Evolutionary conservation across 2,888 invertebrate genomes (phyloP).

Genomic region (Vanessa cardui): DNA sequence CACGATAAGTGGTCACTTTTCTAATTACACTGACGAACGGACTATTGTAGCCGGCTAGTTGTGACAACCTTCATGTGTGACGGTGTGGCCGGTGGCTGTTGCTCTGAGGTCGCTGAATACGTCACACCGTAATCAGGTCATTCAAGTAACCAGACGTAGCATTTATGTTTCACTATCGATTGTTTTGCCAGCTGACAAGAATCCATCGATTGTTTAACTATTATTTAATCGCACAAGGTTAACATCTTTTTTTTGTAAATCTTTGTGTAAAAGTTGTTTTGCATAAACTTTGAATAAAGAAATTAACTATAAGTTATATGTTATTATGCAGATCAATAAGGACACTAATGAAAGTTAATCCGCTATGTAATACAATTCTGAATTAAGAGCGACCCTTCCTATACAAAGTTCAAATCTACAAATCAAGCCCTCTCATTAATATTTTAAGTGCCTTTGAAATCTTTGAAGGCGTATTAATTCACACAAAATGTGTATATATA

Average conservation of each 20-base stretch:
- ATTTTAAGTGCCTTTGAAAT: no score
- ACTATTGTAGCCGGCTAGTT: conserved; percentile 51
- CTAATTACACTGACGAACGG: conserved; percentile 8
- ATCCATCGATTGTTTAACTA: conserved; percentile 14
- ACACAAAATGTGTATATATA: no score
- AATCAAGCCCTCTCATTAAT: no score
- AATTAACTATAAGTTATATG: background rate
- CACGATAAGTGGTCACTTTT: conserved; percentile 3
- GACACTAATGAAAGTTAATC: background rate
- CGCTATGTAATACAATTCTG: background rate
- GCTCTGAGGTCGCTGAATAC: conserved; percentile 63
- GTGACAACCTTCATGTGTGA: conserved; percentile 58
- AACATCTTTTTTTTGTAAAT: background rate
- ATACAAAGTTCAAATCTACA: no score
- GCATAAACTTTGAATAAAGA: background rate
- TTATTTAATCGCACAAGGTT: conserved; percentile 20
- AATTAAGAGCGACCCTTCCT: background rate
- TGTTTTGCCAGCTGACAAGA: conserved; percentile 30
- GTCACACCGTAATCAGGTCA: conserved; percentile 71
- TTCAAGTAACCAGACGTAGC: conserved; percentile 38
- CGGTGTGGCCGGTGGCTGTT: conserved; percentile 42
- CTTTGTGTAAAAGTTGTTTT: background rate
- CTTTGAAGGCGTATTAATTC: no score
- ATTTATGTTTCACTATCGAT: conserved; percentile 17
- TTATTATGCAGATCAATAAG: background rate